A percentile compares a stretch with the other conserved stretches of the same genome.
Evolutionary conservation across 2,113 vertebrate genomes (phyloP).

Genomic region (Otis tarda): DNA sequence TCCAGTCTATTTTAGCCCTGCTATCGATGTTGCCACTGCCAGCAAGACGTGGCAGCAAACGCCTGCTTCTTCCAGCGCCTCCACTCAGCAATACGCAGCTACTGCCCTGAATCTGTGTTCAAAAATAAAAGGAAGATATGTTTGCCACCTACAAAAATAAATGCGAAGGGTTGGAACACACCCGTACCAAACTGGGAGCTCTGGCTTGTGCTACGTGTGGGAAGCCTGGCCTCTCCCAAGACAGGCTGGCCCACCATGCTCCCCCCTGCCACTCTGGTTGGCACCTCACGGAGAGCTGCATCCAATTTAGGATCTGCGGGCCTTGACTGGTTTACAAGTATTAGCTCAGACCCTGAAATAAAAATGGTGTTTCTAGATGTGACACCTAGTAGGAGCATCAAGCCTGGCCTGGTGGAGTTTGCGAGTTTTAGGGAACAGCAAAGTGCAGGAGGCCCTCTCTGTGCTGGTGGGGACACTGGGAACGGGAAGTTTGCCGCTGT

Average conservation of each 20-base stretch:
- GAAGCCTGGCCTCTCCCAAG: neutral
- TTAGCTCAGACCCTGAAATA: neutral
- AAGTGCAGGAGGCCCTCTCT: neutral
- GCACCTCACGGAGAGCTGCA: rapidly evolving
- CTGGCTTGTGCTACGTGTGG: rapidly evolving
- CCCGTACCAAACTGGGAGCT: neutral
- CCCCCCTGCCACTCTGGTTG: neutral
- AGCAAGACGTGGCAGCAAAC: neutral
- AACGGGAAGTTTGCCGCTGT: neutral
- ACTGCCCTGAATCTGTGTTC: neutral
- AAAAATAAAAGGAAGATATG: neutral
- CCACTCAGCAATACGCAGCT: too few relatives aligned
- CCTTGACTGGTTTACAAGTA: neutral
- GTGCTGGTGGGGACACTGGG: neutral
- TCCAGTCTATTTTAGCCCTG: neutral
- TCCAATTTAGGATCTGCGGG: neutral
- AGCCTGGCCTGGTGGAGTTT: neutral
- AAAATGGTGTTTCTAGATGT: neutral
- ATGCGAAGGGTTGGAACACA: rapidly evolving
- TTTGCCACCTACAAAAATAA: neutral
- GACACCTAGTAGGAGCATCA: too few relatives aligned
- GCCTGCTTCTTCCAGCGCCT: neutral
- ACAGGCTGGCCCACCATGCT: neutral
- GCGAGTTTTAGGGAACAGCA: neutral
- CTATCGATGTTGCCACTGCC: neutral